Conservation (phyloP, 2,113 vertebrate species). For the Tetrao urogallus region DNA sequence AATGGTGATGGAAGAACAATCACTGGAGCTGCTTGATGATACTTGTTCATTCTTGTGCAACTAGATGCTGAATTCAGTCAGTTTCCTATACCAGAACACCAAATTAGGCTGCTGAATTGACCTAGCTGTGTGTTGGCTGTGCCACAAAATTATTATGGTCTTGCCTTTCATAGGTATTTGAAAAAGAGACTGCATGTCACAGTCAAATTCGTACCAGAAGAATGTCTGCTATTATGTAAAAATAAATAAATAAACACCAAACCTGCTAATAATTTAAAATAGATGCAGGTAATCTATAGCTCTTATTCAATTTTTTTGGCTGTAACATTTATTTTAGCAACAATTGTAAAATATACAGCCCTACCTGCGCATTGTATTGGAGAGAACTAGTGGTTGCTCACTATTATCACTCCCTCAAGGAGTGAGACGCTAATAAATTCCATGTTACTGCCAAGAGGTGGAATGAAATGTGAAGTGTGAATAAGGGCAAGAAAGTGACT, state of each 20-base stretch:
- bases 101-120: neutral
- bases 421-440: neutral
- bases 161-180: neutral
- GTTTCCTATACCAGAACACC: neutral
- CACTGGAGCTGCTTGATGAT: neutral
- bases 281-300: neutral
- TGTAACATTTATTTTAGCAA: neutral
- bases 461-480: neutral
- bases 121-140: neutral
- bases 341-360: neutral
- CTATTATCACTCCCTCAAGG: neutral
- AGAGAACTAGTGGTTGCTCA: fast-evolving
- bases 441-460: neutral
- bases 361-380: neutral
- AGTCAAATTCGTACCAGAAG: neutral
- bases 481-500: neutral
- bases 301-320: neutral
- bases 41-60: neutral
- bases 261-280: neutral
- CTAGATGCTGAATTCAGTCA: neutral
- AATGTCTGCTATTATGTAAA: fast-evolving
- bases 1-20: fast-evolving
- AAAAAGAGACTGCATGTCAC: neutral
- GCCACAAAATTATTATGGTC: neutral
- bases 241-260: neutral